Conservation (phyloP, 2,113 vertebrate genomes). For the Aptenodytes forsteri region DNA sequence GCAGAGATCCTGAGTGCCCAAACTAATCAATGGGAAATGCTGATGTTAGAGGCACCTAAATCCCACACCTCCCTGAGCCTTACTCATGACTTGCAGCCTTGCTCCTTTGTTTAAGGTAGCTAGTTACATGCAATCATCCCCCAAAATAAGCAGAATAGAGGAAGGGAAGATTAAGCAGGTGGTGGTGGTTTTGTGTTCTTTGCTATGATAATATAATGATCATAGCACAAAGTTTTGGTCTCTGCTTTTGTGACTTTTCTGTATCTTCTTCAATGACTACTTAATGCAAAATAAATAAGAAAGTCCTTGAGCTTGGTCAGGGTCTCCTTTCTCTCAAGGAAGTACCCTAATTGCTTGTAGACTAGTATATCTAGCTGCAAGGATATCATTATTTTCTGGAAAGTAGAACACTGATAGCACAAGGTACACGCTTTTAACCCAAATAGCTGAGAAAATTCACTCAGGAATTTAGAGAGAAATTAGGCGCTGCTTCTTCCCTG, state of each 20-base stretch:
- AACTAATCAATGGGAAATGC: not conserved
- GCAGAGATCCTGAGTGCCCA: not conserved
- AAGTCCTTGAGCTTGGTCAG: not conserved
- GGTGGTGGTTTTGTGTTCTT: not conserved
- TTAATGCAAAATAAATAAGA: not conserved
- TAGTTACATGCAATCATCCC: not conserved
- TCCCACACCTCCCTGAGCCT: not conserved
- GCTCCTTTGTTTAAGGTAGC: not conserved
- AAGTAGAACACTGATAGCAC: not conserved
- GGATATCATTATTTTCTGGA: not conserved
- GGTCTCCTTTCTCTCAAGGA: not conserved
- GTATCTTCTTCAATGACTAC: not conserved
- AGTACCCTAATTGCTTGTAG: not conserved
- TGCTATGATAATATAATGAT: not conserved
- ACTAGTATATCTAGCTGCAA: not conserved
- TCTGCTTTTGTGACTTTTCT: not conserved
- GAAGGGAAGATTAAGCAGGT: not conserved
- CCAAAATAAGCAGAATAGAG: not conserved
- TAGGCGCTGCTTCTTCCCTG: not conserved
- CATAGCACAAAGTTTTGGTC: not conserved
- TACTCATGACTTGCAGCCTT: fast-evolving
- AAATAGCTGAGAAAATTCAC: not conserved
- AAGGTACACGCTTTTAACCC: not conserved
- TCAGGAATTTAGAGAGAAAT: not conserved
- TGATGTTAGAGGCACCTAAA: not conserved